phyloP scores from a whole-genome alignment of 1,140 invertebrate genomes.

The Rhyzopertha dominica region DNA sequence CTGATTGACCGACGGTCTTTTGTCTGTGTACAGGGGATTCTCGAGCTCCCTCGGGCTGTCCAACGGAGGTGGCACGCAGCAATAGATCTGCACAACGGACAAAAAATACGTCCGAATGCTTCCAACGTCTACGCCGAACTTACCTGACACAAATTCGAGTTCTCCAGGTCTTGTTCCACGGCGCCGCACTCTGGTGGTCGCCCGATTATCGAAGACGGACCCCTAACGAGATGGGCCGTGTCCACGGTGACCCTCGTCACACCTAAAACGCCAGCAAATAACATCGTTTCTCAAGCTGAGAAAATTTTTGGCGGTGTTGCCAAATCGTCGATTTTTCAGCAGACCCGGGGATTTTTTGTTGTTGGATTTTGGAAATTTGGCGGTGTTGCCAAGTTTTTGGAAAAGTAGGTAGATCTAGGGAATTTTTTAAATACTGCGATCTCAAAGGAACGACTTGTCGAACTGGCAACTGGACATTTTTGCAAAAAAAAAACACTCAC shows the following conservation, averaged over 20 bases:
- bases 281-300: conserved; percentile 5
- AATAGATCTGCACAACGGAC: conserved; percentile 32
- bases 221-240: conserved; percentile 21
- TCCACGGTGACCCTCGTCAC: conserved; percentile 28
- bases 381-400: no score
- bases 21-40: conserved; percentile 21
- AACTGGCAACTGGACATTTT: no score
- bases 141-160: conserved; percentile 32
- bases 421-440: no score
- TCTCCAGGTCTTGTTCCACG: conserved; percentile 33
- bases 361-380: no score
- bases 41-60: conserved; percentile 13
- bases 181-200: conserved; percentile 31
- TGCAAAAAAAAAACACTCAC: no score
- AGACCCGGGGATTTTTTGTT: no score
- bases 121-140: neutral
- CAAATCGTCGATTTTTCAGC: no score
- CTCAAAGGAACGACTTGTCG: no score
- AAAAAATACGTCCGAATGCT: conserved; percentile 2
- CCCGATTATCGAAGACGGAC: conserved; percentile 30
- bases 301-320: conserved; percentile 3
- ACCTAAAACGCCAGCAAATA: no score
- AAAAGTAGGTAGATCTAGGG: no score
- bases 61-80: conserved; percentile 27
- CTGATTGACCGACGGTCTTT: conserved; percentile 21